Conservation (phyloP, 1,140 invertebrate genomes). For the Drosophila orosa region DNA sequence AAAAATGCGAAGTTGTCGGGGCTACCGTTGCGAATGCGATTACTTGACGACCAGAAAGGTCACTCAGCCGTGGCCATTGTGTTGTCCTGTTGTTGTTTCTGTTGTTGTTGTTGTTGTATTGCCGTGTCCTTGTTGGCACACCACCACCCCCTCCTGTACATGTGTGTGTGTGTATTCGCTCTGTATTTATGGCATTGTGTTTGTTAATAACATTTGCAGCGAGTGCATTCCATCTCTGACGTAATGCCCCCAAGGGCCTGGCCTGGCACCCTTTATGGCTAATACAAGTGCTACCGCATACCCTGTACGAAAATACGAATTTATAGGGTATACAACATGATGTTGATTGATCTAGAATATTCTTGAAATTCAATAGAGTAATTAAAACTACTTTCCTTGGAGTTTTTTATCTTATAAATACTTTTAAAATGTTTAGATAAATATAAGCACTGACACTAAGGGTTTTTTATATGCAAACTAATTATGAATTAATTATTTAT, state of each 20-base stretch:
- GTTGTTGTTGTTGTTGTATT: not conserved
- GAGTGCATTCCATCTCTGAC: conserved; percentile 66
- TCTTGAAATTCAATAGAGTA: not conserved
- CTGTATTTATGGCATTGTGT: conserved; percentile 61
- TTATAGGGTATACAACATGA: no score
- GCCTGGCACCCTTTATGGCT: conserved; percentile 7
- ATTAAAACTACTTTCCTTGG: not conserved
- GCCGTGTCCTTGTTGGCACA: conserved; percentile 33
- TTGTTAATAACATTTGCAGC: conserved; percentile 71
- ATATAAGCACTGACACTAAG: no score
- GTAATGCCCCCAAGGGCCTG: conserved; percentile 40
- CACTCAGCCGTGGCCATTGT: conserved; percentile 56
- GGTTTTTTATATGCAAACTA: not conserved
- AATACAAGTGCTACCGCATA: conserved; percentile 35
- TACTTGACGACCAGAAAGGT: conserved; percentile 64
- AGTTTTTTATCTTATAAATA: not conserved
- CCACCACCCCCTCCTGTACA: not conserved
- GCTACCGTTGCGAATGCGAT: conserved; percentile 68
- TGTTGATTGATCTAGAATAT: not conserved
- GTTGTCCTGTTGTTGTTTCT: conserved; percentile 23
- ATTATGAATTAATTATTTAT: no score
- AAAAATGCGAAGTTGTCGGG: conserved; percentile 63
- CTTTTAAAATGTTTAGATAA: not conserved
- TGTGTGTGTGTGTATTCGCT: conserved; percentile 23
- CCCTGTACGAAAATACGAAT: not conserved